Conservation (phyloP, 2,888 invertebrate genomes). For the Plebejus anna region DNA sequence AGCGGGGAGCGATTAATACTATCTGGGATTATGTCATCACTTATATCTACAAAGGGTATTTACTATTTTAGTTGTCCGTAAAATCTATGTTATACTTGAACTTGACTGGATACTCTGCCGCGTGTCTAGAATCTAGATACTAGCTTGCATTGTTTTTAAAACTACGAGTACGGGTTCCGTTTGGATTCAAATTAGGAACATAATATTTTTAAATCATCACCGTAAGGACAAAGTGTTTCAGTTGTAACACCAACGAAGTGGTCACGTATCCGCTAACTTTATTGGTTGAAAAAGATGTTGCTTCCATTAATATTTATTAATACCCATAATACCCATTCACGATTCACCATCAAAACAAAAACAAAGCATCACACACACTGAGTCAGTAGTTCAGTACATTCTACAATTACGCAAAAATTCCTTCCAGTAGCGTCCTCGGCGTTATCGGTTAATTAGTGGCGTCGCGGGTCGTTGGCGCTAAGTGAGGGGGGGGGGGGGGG, state of each 20-base stretch:
- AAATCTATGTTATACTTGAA: too few species aligned
- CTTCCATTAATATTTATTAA: too few species aligned
- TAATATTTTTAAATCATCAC: not conserved
- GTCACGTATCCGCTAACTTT: too few species aligned
- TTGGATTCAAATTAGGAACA: too few species aligned
- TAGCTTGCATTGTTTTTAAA: too few species aligned
- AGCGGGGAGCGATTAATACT: conserved; percentile 14
- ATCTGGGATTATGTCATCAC: not conserved
- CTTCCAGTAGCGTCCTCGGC: not conserved
- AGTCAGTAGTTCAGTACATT: not conserved
- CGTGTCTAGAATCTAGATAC: too few species aligned
- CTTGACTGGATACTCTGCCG: too few species aligned
- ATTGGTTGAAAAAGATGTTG: too few species aligned
- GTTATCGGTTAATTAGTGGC: conserved; percentile 36
- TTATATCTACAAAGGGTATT: too few species aligned
- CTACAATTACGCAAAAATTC: not conserved
- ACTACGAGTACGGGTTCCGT: too few species aligned
- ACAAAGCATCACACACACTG: not conserved
- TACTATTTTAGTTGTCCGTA: too few species aligned
- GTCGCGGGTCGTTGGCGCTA: conserved; percentile 45
- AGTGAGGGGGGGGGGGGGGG: conserved; percentile 33
- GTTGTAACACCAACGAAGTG: too few species aligned
- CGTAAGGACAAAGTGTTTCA: not conserved
- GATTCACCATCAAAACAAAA: not conserved
- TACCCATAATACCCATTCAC: not conserved